Conservation (phyloP, 2,113 vertebrate genomes). For the Gambusia holbrooki region DNA sequence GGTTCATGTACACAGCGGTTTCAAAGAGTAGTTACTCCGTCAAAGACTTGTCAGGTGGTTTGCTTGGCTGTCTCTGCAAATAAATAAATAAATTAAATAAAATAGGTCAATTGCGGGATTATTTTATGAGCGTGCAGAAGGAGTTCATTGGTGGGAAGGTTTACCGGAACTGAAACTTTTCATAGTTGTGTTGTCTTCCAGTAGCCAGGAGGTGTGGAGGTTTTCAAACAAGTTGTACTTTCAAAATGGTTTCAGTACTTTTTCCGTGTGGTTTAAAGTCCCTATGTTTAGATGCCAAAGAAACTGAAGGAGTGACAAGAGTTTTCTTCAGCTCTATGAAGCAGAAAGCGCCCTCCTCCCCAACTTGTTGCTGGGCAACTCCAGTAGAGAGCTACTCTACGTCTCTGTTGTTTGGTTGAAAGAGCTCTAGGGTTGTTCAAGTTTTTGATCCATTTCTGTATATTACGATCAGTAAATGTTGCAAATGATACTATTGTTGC, state of each 20-base stretch:
- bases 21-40: slow-evolving; percentile 26
- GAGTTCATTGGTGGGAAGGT: slow-evolving; percentile 22
- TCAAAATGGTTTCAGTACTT: background rate
- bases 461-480: background rate
- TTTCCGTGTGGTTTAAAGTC: background rate
- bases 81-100: background rate
- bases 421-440: background rate
- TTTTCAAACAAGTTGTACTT: background rate
- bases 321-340: background rate
- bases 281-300: background rate
- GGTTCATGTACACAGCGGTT: slow-evolving; percentile 27
- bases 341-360: background rate
- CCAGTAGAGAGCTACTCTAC: background rate
- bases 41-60: slow-evolving; percentile 29
- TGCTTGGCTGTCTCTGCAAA: slow-evolving; percentile 25
- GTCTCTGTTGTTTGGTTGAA: background rate
- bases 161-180: slow-evolving; percentile 13
- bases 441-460: background rate
- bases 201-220: background rate
- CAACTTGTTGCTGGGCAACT: background rate
- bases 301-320: background rate
- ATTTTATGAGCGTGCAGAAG: slow-evolving; percentile 35
- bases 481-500: background rate
- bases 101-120: slow-evolving; percentile 56
- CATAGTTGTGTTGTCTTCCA: background rate